Base-by-base conservation (phyloP, 2,113 vertebrate species). In the Crotalus viridis region DNA sequence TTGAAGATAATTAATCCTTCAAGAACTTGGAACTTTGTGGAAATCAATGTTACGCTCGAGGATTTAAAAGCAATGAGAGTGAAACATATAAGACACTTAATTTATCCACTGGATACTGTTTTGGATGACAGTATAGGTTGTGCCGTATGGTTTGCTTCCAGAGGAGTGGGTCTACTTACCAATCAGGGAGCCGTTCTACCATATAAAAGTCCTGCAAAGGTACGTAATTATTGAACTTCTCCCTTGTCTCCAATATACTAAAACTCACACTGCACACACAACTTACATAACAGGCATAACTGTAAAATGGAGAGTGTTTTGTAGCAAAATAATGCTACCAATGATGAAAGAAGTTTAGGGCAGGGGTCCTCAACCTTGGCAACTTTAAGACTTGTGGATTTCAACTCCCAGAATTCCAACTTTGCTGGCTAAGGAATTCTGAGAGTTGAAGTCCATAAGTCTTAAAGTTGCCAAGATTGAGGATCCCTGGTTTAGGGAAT, bases 121-220 rank as follows among this genome's bases (percentile, higher is more conserved):
- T 97, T 99, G 28, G 99, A 99, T 90, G 99, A 99, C 95, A 99
- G 99, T 95, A 99, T 99, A 57, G 99, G 99, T 24, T 99, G 99
- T 93, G 99, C 99, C 0, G 97, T 99, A 94, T 99, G 99, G 99
- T 99, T 99, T 95, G 99, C 99, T 46, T 98, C 99, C 3, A 98
- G 98, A 96, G 99, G 99, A 89, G 88, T 39, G 0, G 99, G 99
- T 15, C 89, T 97, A 55, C 10, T 98, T n/a, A 89, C 5, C 9
- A 97, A 96, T 8, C 96, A 95, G 43, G 89, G 93, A 56, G 96
- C 96, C 85, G 87, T 87, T 92, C 98, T 92, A 61, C 93, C 92
- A 0, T 99, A 99, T 94, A 97, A 89, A 24, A 99, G 99, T 28
- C 93, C 94, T 12, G 98, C 99, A 91, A 99, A 99, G 99, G 99